Conservation (phyloP, 2,113 vertebrate species). For the Grantiella picta region DNA sequence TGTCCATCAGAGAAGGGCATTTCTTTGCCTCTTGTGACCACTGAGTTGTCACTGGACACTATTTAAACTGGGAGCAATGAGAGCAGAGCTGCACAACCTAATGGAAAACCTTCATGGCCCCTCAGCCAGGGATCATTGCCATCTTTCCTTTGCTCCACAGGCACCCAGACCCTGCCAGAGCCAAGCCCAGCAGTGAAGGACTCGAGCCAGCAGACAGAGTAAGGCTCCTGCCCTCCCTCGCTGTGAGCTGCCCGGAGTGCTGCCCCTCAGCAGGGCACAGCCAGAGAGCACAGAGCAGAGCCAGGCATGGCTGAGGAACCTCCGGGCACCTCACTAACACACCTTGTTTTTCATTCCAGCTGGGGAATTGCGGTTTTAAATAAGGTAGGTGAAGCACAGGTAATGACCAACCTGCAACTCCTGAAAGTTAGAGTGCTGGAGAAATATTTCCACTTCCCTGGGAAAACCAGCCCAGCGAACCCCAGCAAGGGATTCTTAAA, state of each 20-base stretch:
- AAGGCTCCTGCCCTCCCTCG: background rate
- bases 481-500: background rate
- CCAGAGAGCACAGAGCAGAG: background rate
- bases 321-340: background rate
- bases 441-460: background rate
- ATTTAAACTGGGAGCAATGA: background rate
- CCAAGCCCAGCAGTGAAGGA: constrained; percentile 10
- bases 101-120: rapidly evolving
- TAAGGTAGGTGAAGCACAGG: constrained; percentile 60
- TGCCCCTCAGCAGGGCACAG: background rate
- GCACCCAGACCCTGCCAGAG: constrained; percentile 67
- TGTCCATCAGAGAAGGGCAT: background rate
- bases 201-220: constrained; percentile 81
- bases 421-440: background rate
- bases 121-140: rapidly evolving
- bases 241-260: background rate
- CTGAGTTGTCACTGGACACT: rapidly evolving
- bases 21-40: background rate
- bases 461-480: rapidly evolving
- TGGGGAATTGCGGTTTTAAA: constrained; percentile 71
- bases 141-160: constrained; percentile 15
- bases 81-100: rapidly evolving
- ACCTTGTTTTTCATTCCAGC: constrained; percentile 31
- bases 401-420: background rate
- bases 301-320: background rate